Conservation (phyloP, 2,888 invertebrate genomes). For the Synergus umbraculus region DNA sequence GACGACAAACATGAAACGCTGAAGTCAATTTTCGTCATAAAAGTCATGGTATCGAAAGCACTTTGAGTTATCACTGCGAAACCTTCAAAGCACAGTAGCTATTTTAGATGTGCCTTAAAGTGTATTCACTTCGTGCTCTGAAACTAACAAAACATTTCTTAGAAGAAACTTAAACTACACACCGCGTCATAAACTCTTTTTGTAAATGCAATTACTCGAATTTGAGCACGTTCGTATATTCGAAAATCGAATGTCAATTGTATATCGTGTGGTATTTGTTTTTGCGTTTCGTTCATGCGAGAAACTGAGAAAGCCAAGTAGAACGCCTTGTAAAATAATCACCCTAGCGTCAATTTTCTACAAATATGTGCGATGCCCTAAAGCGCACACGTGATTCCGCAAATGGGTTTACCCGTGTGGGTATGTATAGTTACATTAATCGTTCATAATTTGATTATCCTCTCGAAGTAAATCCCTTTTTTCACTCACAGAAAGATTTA, state of each 20-base stretch:
- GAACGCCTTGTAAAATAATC: constrained; percentile 73
- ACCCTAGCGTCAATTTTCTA: constrained; percentile 77
- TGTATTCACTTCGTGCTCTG: constrained; percentile 41
- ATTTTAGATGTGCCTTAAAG: constrained; percentile 43
- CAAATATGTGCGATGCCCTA: constrained; percentile 62
- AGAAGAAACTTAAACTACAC: constrained; percentile 15
- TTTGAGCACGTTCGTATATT: constrained; percentile 11
- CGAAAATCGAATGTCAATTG: constrained; percentile 42
- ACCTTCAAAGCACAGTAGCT: constrained; percentile 37
- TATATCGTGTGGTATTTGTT: constrained; percentile 65
- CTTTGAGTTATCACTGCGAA: constrained; percentile 13
- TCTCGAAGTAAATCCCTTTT: background rate
- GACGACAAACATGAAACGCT: constrained; percentile 15
- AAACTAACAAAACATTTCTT: constrained; percentile 18
- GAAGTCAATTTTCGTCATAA: constrained; percentile 27
- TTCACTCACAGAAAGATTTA: background rate
- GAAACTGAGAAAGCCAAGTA: constrained; percentile 68
- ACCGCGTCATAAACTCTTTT: constrained; percentile 25
- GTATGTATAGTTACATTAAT: constrained; percentile 21
- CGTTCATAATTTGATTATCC: constrained; percentile 1
- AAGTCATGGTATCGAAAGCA: constrained; percentile 14
- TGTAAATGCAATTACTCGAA: constrained; percentile 9
- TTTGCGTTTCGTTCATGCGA: constrained; percentile 61
- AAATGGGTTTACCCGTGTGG: constrained; percentile 52
- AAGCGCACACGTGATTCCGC: constrained; percentile 58